These are phyloP conservation scores for Tachysurus fulvidraco DNA, from an alignment of 2,113 vertebrate genomes.

Conservation along the genomic window DNA sequence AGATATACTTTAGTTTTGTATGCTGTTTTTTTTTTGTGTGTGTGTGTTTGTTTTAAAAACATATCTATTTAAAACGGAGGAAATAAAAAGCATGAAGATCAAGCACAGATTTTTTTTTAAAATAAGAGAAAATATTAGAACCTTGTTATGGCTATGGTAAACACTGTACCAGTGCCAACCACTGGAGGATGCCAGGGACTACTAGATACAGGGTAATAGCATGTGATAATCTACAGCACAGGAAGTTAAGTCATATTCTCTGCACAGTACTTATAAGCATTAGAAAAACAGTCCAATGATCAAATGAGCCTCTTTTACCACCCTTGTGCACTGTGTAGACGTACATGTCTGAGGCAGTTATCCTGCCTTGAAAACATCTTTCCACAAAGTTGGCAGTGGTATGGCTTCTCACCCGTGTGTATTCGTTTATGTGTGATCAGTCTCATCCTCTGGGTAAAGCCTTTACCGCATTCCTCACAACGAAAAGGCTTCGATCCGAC, in stretches of 20 bases:
- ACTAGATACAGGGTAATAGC: not conserved
- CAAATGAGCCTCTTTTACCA: not conserved
- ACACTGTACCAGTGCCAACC: not conserved
- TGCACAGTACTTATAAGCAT: too few relatives aligned
- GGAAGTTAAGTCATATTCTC: not conserved
- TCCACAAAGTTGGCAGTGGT: slow-evolving; percentile 47
- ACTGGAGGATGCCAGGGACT: not conserved
- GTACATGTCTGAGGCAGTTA: slow-evolving; percentile 51
- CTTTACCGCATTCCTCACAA: slow-evolving; percentile 49
- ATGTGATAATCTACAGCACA: not conserved
- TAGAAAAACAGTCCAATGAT: not conserved
- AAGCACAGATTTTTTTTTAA: not conserved
- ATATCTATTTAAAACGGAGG: not conserved
- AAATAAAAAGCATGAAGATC: not conserved
- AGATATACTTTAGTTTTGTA: not conserved
- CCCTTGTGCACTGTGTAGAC: slow-evolving; percentile 46
- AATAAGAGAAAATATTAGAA: not conserved
- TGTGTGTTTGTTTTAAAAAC: not conserved
- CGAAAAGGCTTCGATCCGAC: slow-evolving; percentile 36
- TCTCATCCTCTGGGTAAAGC: slow-evolving; percentile 47
- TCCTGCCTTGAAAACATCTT: slow-evolving; percentile 54
- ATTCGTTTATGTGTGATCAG: slow-evolving; percentile 46
- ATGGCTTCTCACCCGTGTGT: slow-evolving; percentile 50
- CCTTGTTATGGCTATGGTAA: not conserved
- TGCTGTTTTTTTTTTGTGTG: not conserved